Percentiles rank a stretch among this genome's conserved stretches.
These are phyloP conservation scores for Scaptomyza cyrtandrae DNA, from an alignment of 2,888 invertebrate species.

Conservation along the genomic window DNA sequence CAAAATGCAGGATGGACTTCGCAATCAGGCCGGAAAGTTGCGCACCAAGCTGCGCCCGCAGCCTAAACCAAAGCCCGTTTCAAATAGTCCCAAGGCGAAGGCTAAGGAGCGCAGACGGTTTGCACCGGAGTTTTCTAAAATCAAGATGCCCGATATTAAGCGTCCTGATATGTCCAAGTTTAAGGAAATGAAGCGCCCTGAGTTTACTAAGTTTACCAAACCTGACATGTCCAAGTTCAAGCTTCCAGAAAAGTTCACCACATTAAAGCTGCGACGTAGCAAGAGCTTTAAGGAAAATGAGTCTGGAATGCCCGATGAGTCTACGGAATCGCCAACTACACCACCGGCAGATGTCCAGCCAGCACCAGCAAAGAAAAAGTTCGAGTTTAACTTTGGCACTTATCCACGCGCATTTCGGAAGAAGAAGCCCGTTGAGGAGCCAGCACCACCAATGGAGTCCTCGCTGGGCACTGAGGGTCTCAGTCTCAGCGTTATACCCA, in stretches of 20 bases:
- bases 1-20: constrained; percentile 88
- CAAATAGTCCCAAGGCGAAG: constrained; percentile 81
- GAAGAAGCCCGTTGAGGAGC: constrained; percentile 73
- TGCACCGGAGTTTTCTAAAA: constrained; percentile 83
- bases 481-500: constrained; percentile 82
- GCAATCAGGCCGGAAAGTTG: constrained; percentile 89
- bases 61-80: constrained; percentile 71
- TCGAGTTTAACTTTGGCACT: constrained; percentile 90
- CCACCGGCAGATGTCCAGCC: constrained; percentile 40
- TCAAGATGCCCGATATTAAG: constrained; percentile 84
- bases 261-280: constrained; percentile 85
- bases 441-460: constrained; percentile 60
- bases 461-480: constrained; percentile 79
- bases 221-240: constrained; percentile 88
- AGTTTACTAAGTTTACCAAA: constrained; percentile 85
- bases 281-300: constrained; percentile 84
- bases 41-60: constrained; percentile 88
- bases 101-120: constrained; percentile 82
- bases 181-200: constrained; percentile 82
- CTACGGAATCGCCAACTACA: constrained; percentile 52
- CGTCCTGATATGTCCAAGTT: constrained; percentile 85
- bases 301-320: constrained; percentile 47
- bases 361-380: constrained; percentile 85
- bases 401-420: constrained; percentile 89
- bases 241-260: constrained; percentile 88